Evolutionary conservation across 2,888 invertebrate species (phyloP).

Genomic region (Troilus luridus): DNA sequence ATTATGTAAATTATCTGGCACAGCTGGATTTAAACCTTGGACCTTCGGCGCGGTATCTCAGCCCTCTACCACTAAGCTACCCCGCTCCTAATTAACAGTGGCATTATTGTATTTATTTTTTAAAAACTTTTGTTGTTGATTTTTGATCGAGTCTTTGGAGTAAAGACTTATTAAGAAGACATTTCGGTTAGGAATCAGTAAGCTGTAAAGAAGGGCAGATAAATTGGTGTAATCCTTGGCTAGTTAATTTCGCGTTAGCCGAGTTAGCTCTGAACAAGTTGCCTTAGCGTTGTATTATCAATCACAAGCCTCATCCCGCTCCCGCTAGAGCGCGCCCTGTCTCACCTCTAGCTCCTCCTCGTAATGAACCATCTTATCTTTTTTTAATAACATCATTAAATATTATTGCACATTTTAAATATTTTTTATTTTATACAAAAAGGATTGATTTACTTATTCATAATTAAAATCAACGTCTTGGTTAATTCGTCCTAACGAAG

Average conservation of each 20-base stretch:
- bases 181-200: not conserved
- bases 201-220: constrained; percentile 20
- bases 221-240: not conserved
- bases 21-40: too few species aligned
- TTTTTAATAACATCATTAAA: not conserved
- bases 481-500: too few species aligned
- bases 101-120: too few species aligned
- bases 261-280: constrained; percentile 5
- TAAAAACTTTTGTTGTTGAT: too few species aligned
- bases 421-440: too few species aligned
- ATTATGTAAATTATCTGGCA: too few species aligned
- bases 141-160: not conserved
- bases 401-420: not conserved
- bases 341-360: not conserved
- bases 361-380: not conserved
- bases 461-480: too few species aligned
- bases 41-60: too few species aligned
- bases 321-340: not conserved
- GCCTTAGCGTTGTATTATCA: not conserved
- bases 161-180: not conserved
- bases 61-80: too few species aligned
- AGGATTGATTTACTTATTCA: too few species aligned
- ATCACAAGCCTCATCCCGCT: not conserved
- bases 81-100: too few species aligned
- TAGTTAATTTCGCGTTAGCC: not conserved